These are phyloP conservation scores for Lumbricus terrestris DNA, from an alignment of 2,888 invertebrate species.

Conservation along the genomic window DNA sequence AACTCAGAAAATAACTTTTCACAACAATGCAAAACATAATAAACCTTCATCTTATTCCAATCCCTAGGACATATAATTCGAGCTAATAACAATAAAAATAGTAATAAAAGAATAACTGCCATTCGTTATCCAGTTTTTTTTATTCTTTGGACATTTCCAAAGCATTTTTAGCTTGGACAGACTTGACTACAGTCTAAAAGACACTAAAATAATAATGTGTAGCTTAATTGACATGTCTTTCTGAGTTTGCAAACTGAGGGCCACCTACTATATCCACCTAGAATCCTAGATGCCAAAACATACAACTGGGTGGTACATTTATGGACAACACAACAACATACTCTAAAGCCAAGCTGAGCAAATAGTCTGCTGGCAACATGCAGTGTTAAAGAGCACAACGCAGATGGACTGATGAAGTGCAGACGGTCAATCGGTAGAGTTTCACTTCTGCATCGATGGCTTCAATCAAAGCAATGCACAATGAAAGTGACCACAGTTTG, in stretches of 20 bases:
- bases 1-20: not conserved
- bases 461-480: too few species aligned
- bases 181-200: not conserved
- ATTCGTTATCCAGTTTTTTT: not conserved
- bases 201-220: not conserved
- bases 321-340: not conserved
- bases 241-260: not conserved
- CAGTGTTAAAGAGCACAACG: too few species aligned
- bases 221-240: not conserved
- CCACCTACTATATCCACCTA: not conserved
- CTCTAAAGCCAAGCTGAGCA: not conserved
- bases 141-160: not conserved
- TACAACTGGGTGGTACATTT: not conserved
- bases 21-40: not conserved
- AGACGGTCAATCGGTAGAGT: not conserved
- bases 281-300: constrained; percentile 3
- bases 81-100: not conserved
- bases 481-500: too few species aligned
- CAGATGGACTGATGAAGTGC: not conserved
- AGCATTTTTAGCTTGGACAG: not conserved
- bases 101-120: not conserved
- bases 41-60: not conserved
- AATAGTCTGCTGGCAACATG: too few species aligned
- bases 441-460: not conserved
- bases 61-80: not conserved